Conservation (phyloP, 2,113 vertebrate species). For the Aix galericulata region DNA sequence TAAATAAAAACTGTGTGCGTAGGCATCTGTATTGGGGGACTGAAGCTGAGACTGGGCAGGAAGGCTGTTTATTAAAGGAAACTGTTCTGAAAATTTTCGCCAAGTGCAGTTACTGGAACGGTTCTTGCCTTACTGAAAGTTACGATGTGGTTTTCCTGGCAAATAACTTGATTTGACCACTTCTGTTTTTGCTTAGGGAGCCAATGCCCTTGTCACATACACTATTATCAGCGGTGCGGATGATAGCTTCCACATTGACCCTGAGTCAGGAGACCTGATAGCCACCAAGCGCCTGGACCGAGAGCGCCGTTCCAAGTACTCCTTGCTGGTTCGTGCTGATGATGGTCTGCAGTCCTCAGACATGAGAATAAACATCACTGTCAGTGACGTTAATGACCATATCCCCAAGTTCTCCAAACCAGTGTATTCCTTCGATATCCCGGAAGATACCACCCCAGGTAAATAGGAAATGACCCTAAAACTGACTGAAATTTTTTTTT, state of each 20-base stretch:
- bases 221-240: constrained; percentile 96
- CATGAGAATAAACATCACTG: constrained; percentile 92
- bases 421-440: constrained; percentile 93
- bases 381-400: constrained; percentile 95
- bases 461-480: background rate
- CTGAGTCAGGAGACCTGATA: constrained; percentile 92
- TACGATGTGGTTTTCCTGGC: constrained; percentile 27
- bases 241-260: constrained; percentile 94
- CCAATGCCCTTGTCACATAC: constrained; percentile 95
- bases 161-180: background rate
- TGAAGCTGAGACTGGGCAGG: background rate
- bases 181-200: constrained; percentile 81
- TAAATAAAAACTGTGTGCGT: background rate
- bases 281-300: constrained; percentile 91
- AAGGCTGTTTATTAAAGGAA: constrained; percentile 19
- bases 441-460: constrained; percentile 91
- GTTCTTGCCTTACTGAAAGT: background rate
- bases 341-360: constrained; percentile 95
- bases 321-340: constrained; percentile 91
- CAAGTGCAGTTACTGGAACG: background rate
- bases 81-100: background rate
- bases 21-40: background rate
- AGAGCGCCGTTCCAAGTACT: constrained; percentile 93
- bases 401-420: constrained; percentile 90
- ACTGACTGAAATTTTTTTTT: background rate